Evolutionary conservation across 2,797 vertebrate genomes (phyloP).

Genomic region (Harpagifer antarcticus): DNA sequence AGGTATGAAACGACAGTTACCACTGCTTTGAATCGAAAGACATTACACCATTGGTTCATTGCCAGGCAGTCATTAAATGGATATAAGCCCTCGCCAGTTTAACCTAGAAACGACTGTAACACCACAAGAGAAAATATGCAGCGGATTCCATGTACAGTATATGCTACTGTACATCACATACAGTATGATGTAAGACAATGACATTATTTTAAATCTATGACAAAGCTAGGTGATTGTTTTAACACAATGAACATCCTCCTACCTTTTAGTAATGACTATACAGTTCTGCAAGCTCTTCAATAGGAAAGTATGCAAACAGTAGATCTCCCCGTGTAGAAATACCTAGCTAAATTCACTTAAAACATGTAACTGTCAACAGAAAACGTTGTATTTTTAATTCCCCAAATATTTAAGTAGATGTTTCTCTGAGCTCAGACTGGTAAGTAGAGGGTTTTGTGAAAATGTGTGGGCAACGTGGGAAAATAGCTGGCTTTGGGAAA

Average conservation of each 20-base stretch:
- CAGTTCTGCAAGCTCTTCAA: constrained; percentile 21
- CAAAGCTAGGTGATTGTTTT: constrained; percentile 6
- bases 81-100: constrained; percentile 20
- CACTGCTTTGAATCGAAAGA: constrained; percentile 41
- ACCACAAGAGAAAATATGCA: constrained; percentile 29
- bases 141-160: constrained; percentile 1
- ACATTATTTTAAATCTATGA: too few relatives aligned
- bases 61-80: constrained; percentile 27
- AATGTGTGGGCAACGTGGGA: constrained; percentile 60
- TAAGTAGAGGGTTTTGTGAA: constrained; percentile 67
- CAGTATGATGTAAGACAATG: constrained; percentile 17
- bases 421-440: constrained; percentile 72
- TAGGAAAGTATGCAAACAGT: constrained; percentile 13
- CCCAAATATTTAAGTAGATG: constrained; percentile 2
- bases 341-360: constrained; percentile 19
- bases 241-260: constrained; percentile 10
- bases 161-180: constrained; percentile 15
- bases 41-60: constrained; percentile 37
- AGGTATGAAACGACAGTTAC: constrained; percentile 15
- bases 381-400: not conserved
- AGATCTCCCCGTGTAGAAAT: too few relatives aligned
- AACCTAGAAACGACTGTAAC: constrained; percentile 20
- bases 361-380: constrained; percentile 16
- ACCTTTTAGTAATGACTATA: constrained; percentile 20
- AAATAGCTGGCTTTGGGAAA: constrained; percentile 57